phyloP scores from a whole-genome alignment of 2,888 invertebrate genomes.

The Netelia melanura region DNA sequence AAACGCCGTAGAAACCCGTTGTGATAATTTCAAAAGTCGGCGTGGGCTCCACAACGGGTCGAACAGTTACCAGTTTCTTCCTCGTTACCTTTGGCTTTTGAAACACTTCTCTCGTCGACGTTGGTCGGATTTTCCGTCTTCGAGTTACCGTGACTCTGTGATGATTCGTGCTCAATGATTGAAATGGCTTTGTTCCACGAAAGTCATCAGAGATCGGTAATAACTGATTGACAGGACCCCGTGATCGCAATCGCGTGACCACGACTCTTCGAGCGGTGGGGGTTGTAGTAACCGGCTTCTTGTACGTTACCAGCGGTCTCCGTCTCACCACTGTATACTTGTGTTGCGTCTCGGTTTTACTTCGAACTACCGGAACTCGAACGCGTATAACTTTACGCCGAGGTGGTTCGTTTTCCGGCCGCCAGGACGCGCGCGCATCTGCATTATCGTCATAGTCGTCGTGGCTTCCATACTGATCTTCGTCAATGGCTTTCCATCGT shows the following conservation, averaged over 20 bases:
- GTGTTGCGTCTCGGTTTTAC: conserved; percentile 77
- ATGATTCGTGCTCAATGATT: conserved; percentile 53
- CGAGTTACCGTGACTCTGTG: conserved; percentile 83
- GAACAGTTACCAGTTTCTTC: conserved; percentile 80
- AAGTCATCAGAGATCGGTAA: conserved; percentile 51
- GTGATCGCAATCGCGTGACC: conserved; percentile 79
- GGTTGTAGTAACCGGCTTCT: conserved; percentile 65
- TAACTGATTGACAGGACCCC: conserved; percentile 69
- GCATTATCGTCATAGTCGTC: conserved; percentile 45
- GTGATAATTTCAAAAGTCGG: conserved; percentile 82
- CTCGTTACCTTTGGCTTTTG: conserved; percentile 77
- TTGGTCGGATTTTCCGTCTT: conserved; percentile 79
- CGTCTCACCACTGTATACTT: conserved; percentile 81
- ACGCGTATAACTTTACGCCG: conserved; percentile 82
- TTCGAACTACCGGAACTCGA: conserved; percentile 81
- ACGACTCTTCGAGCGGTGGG: conserved; percentile 78
- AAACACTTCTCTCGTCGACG: conserved; percentile 62
- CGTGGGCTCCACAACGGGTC: conserved; percentile 78
- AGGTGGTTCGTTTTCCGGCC: conserved; percentile 64
- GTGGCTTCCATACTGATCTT: conserved; percentile 53
- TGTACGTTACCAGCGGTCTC: conserved; percentile 77
- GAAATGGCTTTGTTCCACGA: conserved; percentile 36
- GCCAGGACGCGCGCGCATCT: conserved; percentile 19
- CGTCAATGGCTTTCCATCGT: conserved; percentile 49
- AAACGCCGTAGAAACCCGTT: conserved; percentile 81